Percentiles rank a stretch among this genome's conserved stretches.
These are phyloP conservation scores for Phyllotreta striolata DNA, from an alignment of 2,888 invertebrate genomes.

Conservation along the genomic window DNA sequence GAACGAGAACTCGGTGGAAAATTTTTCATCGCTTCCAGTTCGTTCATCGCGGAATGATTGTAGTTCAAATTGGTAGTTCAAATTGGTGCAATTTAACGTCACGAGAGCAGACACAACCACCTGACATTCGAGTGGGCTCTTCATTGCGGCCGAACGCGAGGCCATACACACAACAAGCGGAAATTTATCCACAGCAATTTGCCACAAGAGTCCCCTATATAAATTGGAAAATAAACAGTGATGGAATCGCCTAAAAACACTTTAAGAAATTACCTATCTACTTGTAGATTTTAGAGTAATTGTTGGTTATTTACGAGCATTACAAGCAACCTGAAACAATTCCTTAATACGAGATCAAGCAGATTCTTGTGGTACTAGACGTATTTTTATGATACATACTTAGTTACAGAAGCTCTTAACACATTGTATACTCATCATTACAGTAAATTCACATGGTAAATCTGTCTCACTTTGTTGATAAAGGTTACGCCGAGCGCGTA, in stretches of 20 bases:
- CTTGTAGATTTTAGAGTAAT: no score
- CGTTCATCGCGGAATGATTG: constrained; percentile 52
- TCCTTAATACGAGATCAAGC: no score
- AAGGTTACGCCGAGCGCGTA: no score
- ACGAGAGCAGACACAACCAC: constrained; percentile 62
- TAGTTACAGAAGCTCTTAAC: no score
- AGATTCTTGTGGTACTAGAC: no score
- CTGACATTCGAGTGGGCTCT: constrained; percentile 61
- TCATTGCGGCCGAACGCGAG: constrained; percentile 53
- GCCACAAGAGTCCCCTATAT: constrained; percentile 57
- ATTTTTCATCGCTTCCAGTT: constrained; percentile 49
- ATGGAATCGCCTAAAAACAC: constrained; percentile 13
- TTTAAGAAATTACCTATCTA: not conserved
- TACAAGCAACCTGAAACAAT: no score
- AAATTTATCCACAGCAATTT: constrained; percentile 60
- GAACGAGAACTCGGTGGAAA: constrained; percentile 31
- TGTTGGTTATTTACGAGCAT: no score
- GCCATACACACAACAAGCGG: constrained; percentile 52
- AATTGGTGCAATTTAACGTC: constrained; percentile 61
- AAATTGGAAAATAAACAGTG: constrained; percentile 56
- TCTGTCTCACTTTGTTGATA: no score
- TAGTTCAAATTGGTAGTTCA: constrained; percentile 47
- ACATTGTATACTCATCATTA: no score
- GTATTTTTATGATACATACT: no score
- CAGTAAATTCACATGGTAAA: no score